phyloP scores from a whole-genome alignment of 1,140 invertebrate genomes.

The Dendrolimus kikuchii region DNA sequence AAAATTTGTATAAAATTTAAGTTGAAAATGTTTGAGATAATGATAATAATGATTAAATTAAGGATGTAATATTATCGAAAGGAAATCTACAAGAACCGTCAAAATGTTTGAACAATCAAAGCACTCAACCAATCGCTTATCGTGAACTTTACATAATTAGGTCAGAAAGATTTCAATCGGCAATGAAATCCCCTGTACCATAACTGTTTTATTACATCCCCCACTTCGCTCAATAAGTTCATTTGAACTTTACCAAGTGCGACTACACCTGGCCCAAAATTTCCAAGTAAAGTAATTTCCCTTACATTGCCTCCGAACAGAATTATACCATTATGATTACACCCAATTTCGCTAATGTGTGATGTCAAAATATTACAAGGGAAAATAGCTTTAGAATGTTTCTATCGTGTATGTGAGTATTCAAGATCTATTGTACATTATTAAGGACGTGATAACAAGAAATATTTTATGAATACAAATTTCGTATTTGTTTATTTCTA shows the following conservation, averaged over 20 bases:
- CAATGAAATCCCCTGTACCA: slow-evolving; percentile 1
- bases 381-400: background rate
- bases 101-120: too few relatives aligned
- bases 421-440: background rate
- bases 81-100: too few relatives aligned
- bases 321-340: slow-evolving; percentile 1
- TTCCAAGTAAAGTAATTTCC: slow-evolving; percentile 4
- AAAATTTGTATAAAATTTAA: too few relatives aligned
- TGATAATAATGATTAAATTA: too few relatives aligned
- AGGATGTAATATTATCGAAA: too few relatives aligned
- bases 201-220: background rate
- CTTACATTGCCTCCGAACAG: background rate
- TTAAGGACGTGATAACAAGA: too few relatives aligned
- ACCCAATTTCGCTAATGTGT: slow-evolving; percentile 4
- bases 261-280: background rate
- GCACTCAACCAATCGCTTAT: too few relatives aligned
- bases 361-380: slow-evolving; percentile 2
- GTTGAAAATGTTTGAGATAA: too few relatives aligned
- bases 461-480: too few relatives aligned
- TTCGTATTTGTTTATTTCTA: too few relatives aligned
- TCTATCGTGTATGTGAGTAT: background rate
- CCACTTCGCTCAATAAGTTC: background rate
- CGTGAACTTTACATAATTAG: too few relatives aligned
- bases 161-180: background rate
- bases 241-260: slow-evolving; percentile 1